Percentiles rank a stretch among this genome's conserved stretches.
Evolutionary conservation across 2,113 vertebrate species (phyloP).

Genomic region (Leuciscus idus): DNA sequence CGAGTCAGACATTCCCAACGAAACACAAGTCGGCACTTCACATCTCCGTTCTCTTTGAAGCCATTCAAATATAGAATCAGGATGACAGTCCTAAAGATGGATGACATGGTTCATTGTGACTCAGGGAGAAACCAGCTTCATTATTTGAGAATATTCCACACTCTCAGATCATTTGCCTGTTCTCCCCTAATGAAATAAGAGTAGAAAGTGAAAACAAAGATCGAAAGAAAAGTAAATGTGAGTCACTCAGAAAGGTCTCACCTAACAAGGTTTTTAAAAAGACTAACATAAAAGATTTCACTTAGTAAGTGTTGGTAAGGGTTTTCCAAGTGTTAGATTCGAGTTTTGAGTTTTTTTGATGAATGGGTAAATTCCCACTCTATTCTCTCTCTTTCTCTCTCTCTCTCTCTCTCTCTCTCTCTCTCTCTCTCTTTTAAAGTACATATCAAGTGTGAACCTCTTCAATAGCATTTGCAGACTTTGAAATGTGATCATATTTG

Average conservation of each 20-base stretch:
- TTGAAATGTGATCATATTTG: conserved; percentile 33
- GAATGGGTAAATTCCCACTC: neutral
- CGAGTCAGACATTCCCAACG: conserved; percentile 9
- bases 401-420: no score
- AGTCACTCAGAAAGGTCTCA: conserved; percentile 21
- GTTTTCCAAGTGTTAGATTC: conserved; percentile 7
- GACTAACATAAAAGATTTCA: neutral
- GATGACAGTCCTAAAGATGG: conserved; percentile 26
- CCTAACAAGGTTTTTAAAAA: conserved; percentile 18
- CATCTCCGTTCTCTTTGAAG: conserved; percentile 46
- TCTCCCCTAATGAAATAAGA: conserved; percentile 41
- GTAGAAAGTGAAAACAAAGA: neutral
- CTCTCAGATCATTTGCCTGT: neutral
- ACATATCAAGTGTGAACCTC: neutral
- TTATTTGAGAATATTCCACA: conserved; percentile 17
- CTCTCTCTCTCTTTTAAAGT: neutral
- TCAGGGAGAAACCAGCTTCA: conserved; percentile 7
- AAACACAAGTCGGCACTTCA: conserved; percentile 38
- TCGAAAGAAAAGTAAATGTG: neutral
- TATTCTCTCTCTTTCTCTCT: no score
- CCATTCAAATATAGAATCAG: conserved; percentile 42
- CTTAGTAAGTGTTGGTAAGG: neutral
- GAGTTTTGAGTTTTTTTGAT: neutral
- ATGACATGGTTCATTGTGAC: conserved; percentile 33
- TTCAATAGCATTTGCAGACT: neutral